phyloP scores from a whole-genome alignment of 2,113 vertebrate species.

The Nothocercus nigrocapillus region DNA sequence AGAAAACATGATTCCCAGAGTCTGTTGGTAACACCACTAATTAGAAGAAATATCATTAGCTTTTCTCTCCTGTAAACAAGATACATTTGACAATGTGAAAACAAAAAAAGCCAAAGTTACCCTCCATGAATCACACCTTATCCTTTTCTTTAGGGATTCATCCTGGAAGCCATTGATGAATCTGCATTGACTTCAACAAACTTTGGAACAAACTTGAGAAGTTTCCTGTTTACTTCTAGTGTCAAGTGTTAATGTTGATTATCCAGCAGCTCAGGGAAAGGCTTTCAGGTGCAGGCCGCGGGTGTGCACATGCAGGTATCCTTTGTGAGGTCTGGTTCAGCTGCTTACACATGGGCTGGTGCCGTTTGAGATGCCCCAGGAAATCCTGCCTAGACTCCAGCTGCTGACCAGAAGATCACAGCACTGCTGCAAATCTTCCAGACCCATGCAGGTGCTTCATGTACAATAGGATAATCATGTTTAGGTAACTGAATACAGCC shows the following conservation, averaged over 20 bases:
- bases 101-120: neutral
- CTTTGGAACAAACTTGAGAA: neutral
- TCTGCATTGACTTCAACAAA: neutral
- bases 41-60: neutral
- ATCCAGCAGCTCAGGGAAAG: fast-evolving
- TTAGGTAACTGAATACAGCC: neutral
- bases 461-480: neutral
- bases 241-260: neutral
- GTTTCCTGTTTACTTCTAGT: neutral
- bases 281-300: neutral
- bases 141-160: neutral
- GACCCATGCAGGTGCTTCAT: neutral
- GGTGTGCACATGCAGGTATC: neutral
- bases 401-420: neutral
- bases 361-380: neutral
- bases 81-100: neutral
- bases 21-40: neutral
- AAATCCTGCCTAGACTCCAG: neutral
- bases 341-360: neutral
- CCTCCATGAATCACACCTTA: neutral
- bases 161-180: neutral
- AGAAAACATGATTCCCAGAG: neutral
- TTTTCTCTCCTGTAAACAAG: neutral
- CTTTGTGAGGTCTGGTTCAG: neutral
- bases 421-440: neutral